Base-by-base conservation (phyloP, 1,140 invertebrate species). In the Brachionus rotundiformis region DNA sequence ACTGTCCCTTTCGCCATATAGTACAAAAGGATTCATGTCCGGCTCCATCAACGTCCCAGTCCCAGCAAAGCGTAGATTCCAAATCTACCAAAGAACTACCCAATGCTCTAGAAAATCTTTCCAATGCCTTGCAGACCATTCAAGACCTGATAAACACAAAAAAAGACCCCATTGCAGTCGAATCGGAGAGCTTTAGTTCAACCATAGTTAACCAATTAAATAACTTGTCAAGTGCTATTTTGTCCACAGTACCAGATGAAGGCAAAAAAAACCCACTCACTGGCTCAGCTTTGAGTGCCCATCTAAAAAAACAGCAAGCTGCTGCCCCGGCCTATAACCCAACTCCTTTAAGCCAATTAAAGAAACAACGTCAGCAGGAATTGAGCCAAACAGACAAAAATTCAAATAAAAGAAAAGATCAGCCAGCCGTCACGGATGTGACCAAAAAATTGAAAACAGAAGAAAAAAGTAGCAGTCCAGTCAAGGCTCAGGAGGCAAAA, bases 281-380 rank as follows among this genome's bases (percentile, higher is more conserved):
- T 25, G 39, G 39, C n/a, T 73, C 68, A 5, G 19, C 33, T 3
- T 44, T 44, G n/a, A 73, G 36, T 73, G 36, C 33, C n/a, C 63
- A 68, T 16, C 29, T 68, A 68, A 73, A 73, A 73, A 73, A 73
- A 29, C 39, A 44, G 36, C 33, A 73, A 44, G 36, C 68, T 25
- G 16, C 68, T 13, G 39, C 39, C 2, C 68, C 68, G 5, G 41
- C 11, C 13, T 73, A 73, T 25, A 73, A 73, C 23, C 68, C 68
- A 25, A 73, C 68, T 10, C 68, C 68, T 11, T 25, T 73, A 29
- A 44, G 27, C 13, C 36, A 73, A 31, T 10, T 73, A 13, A 73
- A 73, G 25, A 73, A 47, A 27, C 68, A 44, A 7, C 33, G 39
- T 25, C 68, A 73, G 5, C 36, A 73, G 19, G 68, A 73, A 73